Percentiles rank a stretch among this genome's conserved stretches.
phyloP scores from a whole-genome alignment of 2,113 vertebrate genomes.

The Apodemus speciosus region DNA sequence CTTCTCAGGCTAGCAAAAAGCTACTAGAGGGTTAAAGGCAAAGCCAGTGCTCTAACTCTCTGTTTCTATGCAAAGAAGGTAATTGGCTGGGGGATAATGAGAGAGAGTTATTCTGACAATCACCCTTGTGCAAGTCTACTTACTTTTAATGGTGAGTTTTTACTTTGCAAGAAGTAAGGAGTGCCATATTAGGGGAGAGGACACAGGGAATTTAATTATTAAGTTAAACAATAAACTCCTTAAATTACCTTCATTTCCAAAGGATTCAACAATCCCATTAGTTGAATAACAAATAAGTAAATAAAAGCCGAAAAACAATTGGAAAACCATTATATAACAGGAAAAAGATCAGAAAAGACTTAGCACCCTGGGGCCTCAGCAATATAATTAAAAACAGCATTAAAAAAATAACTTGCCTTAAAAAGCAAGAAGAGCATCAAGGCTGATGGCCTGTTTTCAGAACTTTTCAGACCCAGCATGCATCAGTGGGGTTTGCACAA shows the following conservation, averaged over 20 bases:
- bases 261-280: slow-evolving; percentile 67
- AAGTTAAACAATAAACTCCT: slow-evolving; percentile 67
- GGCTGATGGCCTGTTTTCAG: neutral
- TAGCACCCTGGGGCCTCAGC: slow-evolving; percentile 14
- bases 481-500: neutral
- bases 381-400: slow-evolving; percentile 65
- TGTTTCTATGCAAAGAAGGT: slow-evolving; percentile 11
- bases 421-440: neutral
- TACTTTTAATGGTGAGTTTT: slow-evolving; percentile 53
- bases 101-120: slow-evolving; percentile 30
- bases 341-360: slow-evolving; percentile 61
- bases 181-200: slow-evolving; percentile 13
- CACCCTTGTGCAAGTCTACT: slow-evolving; percentile 15
- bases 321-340: slow-evolving; percentile 47
- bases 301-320: slow-evolving; percentile 44
- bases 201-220: slow-evolving; percentile 68
- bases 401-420: slow-evolving; percentile 37
- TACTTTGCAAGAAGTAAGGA: slow-evolving; percentile 29
- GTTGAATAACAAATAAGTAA: slow-evolving; percentile 61
- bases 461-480: neutral
- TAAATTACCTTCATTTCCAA: slow-evolving; percentile 71
- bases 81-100: slow-evolving; percentile 56
- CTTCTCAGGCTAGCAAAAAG: neutral
- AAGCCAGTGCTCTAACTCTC: neutral
- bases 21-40: neutral